A percentile compares a stretch with the other conserved stretches of the same genome.
phyloP scores from a whole-genome alignment of 1,140 invertebrate genomes.

The Drosophila bifasciata region DNA sequence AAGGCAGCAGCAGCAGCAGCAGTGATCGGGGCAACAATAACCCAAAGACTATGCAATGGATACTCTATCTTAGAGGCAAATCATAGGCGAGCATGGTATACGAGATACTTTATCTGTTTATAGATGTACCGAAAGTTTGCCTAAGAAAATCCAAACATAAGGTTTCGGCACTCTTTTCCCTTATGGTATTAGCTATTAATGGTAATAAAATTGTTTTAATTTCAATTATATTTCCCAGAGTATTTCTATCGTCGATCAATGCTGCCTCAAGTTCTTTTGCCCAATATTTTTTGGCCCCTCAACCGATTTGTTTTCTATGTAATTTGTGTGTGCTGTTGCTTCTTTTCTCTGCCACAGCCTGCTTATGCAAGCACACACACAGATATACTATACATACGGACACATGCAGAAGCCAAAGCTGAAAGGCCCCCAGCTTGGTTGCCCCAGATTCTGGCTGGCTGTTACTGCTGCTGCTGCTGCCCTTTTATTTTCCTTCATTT shows the following conservation, averaged over 20 bases:
- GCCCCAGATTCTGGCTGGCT: constrained; percentile 72
- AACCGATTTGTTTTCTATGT: constrained; percentile 54
- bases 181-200: no score
- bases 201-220: not conserved
- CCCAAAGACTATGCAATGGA: constrained; percentile 3
- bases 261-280: not conserved
- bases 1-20: constrained; percentile 47
- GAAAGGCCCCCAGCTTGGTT: constrained; percentile 79
- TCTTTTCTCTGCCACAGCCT: constrained; percentile 60
- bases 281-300: constrained; percentile 23
- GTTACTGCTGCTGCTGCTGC: constrained; percentile 42
- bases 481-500: constrained; percentile 41
- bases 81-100: no score
- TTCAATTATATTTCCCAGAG: constrained; percentile 10
- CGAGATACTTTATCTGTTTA: not conserved
- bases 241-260: not conserved
- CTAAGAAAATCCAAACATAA: no score
- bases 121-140: not conserved
- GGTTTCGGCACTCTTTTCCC: no score
- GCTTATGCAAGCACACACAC: constrained; percentile 71
- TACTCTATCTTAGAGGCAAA: constrained; percentile 7
- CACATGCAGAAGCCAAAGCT: constrained; percentile 34
- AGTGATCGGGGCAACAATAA: constrained; percentile 25
- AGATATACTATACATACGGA: constrained; percentile 11
- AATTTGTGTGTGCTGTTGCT: constrained; percentile 31